Base-by-base conservation (phyloP, 2,888 invertebrate species). In the Aproaerema taeniolella region DNA sequence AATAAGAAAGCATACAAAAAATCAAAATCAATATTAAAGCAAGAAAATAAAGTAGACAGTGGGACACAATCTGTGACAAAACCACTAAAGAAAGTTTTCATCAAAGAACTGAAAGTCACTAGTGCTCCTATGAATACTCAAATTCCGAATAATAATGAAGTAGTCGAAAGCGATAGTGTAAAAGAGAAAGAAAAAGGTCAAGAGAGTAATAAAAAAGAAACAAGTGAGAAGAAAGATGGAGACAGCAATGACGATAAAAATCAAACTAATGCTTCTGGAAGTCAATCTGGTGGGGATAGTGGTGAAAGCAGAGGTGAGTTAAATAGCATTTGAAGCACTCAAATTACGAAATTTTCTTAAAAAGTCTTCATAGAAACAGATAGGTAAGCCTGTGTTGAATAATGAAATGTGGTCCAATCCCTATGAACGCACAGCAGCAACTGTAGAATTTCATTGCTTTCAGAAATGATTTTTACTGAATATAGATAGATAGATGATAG, bases 21-120 rank as follows among this genome's bases (percentile, higher is more conserved):
- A n/a, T n/a, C n/a, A n/a, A n/a, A n/a, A n/a, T n/a, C n/a, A 12
- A 10, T n/a, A 32, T 7, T 8, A 17, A 33, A n/a, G 17, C 16
- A 7, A 32, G 16, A 32, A 24, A 12, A 9, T 1, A 10, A 13
- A 25, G 11, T 4, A 16, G 20, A 33, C 8, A 12, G 10, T 26
- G n/a, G 12, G 7, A 16, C 10, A 24, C 7, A 33, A n/a, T 8
- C 8, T 20, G 20, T 20, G n/a, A n/a, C 8, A 20, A 34, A 34
- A 4, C 8, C n/a, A 26, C 40, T 58, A 40, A 68, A 59, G 41
- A 64, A 53, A 52, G 57, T 66, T 33, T 53, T 49, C 2, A 30
- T 47, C 2, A 52, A 41, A 24, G 38, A 36, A 36, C 14, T 26
- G 6, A 31, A 39, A 16, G n/a, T 14, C 9, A 12, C 36, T 9